phyloP scores from a whole-genome alignment of 2,888 invertebrate species.

The Drosophila macrospina region DNA sequence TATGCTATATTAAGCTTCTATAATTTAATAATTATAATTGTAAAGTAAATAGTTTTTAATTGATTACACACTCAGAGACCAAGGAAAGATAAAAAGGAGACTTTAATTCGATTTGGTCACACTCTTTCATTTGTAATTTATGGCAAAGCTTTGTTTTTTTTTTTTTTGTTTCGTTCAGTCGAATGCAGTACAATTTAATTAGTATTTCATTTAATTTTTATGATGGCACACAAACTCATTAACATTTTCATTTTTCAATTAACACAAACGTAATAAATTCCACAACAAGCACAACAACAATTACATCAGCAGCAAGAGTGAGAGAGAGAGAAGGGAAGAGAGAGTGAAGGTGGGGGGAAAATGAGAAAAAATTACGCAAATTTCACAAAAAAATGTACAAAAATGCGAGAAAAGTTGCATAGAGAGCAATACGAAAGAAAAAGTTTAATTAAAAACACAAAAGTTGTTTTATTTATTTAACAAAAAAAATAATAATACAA shows the following conservation, averaged over 20 bases:
- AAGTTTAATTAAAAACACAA: constrained; percentile 80
- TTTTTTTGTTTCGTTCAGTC: constrained; percentile 9
- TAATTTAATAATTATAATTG: constrained; percentile 8
- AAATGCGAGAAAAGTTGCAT: constrained; percentile 55
- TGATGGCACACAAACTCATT: constrained; percentile 74
- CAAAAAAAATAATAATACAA: too few species aligned
- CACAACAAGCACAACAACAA: constrained; percentile 34
- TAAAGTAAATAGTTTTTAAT: constrained; percentile 15
- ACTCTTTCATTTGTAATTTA: constrained; percentile 9
- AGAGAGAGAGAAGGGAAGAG: constrained; percentile 8
- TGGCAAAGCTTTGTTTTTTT: background rate
- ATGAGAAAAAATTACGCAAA: constrained; percentile 48
- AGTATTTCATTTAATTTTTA: constrained; percentile 77
- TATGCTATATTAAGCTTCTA: too few species aligned
- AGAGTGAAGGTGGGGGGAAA: constrained; percentile 12
- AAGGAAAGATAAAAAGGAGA: background rate
- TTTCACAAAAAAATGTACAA: constrained; percentile 61
- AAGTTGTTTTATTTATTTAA: constrained; percentile 77
- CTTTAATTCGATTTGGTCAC: constrained; percentile 14
- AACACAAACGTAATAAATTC: constrained; percentile 82
- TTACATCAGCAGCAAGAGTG: constrained; percentile 29
- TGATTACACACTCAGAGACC: background rate
- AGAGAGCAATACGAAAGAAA: constrained; percentile 55
- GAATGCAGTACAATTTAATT: constrained; percentile 70
- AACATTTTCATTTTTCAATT: constrained; percentile 82